Percentiles rank a stretch among this genome's conserved stretches.
Evolutionary conservation across 2,888 invertebrate genomes (phyloP).

Genomic region (Apotomis betuletana): DNA sequence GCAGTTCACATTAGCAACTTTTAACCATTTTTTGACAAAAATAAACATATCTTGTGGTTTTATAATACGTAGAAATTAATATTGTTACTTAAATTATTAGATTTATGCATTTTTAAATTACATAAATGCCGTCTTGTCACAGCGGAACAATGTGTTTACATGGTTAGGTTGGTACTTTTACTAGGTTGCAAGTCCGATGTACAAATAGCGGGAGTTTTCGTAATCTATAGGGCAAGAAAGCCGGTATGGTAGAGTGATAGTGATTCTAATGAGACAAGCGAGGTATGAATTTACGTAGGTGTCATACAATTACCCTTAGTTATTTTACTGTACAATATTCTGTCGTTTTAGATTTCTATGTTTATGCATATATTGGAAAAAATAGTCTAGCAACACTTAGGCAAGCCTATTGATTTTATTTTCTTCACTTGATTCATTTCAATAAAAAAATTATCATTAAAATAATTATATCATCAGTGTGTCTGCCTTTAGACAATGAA

Average conservation of each 20-base stretch:
- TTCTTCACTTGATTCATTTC: too few species aligned
- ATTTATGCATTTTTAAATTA: neutral
- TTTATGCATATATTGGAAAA: too few species aligned
- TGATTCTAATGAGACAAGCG: neutral
- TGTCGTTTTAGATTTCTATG: too few species aligned
- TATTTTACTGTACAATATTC: neutral
- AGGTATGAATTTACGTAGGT: too few species aligned
- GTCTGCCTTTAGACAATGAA: too few species aligned
- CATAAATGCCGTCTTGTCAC: neutral
- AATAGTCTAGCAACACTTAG: too few species aligned
- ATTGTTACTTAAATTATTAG: neutral
- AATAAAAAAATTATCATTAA: too few species aligned
- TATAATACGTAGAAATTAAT: neutral
- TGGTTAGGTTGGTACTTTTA: conserved; percentile 56
- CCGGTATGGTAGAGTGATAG: conserved; percentile 12
- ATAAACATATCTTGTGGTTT: neutral
- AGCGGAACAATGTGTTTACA: conserved; percentile 11
- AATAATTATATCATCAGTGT: too few species aligned
- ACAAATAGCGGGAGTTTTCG: conserved; percentile 61
- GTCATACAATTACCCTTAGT: neutral
- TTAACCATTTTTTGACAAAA: conserved; percentile 17
- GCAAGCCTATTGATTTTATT: too few species aligned
- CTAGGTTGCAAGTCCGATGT: conserved; percentile 52
- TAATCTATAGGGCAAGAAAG: conserved; percentile 40
- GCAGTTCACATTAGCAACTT: conserved; percentile 56